These are phyloP conservation scores for Trogon surrucura DNA, from an alignment of 2,113 vertebrate species.

Conservation along the genomic window DNA sequence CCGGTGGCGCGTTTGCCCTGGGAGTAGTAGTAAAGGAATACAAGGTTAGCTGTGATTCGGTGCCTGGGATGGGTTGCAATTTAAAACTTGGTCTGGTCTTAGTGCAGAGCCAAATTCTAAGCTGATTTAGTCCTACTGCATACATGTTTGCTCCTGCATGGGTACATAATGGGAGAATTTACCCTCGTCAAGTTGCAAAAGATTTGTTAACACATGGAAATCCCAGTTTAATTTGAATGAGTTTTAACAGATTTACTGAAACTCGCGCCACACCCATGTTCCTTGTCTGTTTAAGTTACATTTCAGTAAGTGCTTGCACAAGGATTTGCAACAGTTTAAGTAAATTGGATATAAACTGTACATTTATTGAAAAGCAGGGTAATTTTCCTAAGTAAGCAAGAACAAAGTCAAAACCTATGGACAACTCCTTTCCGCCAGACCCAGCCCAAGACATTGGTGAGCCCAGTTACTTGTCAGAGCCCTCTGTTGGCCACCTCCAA, in stretches of 20 bases:
- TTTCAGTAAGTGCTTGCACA: slow-evolving; percentile 24
- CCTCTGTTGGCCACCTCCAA: neutral
- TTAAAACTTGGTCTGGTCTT: neutral
- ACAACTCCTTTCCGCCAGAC: neutral
- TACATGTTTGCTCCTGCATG: neutral
- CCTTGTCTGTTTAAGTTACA: neutral
- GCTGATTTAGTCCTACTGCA: neutral
- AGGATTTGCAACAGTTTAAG: slow-evolving; percentile 20
- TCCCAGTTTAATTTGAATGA: slow-evolving; percentile 8
- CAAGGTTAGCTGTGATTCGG: neutral
- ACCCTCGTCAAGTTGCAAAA: neutral
- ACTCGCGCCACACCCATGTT: neutral
- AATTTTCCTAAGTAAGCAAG: slow-evolving; percentile 15
- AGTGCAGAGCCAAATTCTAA: neutral
- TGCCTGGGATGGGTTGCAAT: neutral
- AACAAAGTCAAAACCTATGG: neutral
- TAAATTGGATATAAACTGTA: slow-evolving; percentile 9
- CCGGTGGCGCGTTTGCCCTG: neutral
- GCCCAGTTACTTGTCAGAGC: neutral
- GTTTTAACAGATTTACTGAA: slow-evolving; percentile 30
- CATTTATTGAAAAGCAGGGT: slow-evolving; percentile 23
- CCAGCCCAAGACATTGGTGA: neutral
- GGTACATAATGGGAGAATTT: neutral
- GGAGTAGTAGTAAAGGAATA: neutral
- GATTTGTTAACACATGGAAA: neutral